Percentiles rank a stretch among this genome's conserved stretches.
These are phyloP conservation scores for Orientallactaga bullata DNA, from an alignment of 2,113 vertebrate species.

Conservation along the genomic window DNA sequence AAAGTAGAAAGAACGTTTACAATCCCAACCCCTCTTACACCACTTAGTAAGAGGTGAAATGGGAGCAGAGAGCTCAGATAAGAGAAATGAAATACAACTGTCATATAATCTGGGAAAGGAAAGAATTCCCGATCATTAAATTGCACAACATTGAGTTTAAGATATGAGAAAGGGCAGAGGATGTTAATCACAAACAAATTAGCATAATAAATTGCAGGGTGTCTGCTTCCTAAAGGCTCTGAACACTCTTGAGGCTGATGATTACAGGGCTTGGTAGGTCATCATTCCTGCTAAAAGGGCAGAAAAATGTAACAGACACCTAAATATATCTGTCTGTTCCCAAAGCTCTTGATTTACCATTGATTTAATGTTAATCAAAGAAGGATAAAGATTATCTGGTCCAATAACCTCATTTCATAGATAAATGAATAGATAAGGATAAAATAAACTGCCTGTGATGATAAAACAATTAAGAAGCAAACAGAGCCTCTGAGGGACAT, in stretches of 20 bases:
- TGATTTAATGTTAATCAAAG: neutral
- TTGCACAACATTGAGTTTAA: slow-evolving; percentile 40
- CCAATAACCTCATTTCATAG: slow-evolving; percentile 36
- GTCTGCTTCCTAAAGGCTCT: neutral
- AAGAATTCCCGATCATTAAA: slow-evolving; percentile 61
- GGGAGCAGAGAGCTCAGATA: neutral
- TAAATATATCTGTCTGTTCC: slow-evolving; percentile 7
- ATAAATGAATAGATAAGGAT: slow-evolving; percentile 21
- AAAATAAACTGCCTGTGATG: slow-evolving; percentile 23
- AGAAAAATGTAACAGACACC: slow-evolving; percentile 19
- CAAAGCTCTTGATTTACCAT: neutral
- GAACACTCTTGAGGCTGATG: neutral
- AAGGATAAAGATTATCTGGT: neutral
- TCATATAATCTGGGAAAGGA: neutral
- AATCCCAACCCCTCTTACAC: neutral
- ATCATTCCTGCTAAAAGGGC: slow-evolving; percentile 39
- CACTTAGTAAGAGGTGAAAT: slow-evolving; percentile 1
- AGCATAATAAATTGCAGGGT: neutral
- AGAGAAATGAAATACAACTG: neutral
- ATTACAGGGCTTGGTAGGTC: neutral
- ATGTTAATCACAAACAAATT: slow-evolving; percentile 63
- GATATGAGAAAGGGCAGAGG: slow-evolving; percentile 49
- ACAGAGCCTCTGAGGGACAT: neutral
- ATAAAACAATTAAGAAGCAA: slow-evolving; percentile 24
- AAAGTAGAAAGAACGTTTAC: neutral